These are phyloP conservation scores for Scelioninae gen. 1 DNA, from an alignment of 2,888 invertebrate species.

Conservation along the genomic window DNA sequence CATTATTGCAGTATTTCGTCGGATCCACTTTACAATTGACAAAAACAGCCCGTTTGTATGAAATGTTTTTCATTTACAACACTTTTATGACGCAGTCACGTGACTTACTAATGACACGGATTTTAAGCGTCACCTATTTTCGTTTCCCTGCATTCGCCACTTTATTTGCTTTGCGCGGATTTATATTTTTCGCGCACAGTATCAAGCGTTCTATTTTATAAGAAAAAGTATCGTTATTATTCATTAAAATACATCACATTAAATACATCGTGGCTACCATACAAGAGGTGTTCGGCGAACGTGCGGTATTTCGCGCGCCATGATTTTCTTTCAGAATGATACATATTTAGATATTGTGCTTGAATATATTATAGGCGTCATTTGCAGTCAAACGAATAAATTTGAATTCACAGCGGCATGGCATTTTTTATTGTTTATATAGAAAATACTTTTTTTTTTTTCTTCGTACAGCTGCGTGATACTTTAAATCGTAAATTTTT, in stretches of 20 bases:
- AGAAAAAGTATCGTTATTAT: constrained; percentile 39
- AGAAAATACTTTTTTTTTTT: constrained; percentile 26
- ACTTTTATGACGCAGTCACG: constrained; percentile 3
- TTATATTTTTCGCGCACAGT: background rate
- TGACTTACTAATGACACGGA: constrained; percentile 20
- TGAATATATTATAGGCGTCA: constrained; percentile 35
- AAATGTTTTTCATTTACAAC: constrained; percentile 7
- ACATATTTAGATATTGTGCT: constrained; percentile 46
- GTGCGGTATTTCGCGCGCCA: constrained; percentile 29
- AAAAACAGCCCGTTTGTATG: background rate
- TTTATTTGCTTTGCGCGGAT: constrained; percentile 7
- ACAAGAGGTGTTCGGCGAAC: constrained; percentile 10
- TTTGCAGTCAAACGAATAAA: background rate
- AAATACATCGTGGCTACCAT: background rate
- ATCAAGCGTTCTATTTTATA: constrained; percentile 4
- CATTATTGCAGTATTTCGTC: constrained; percentile 1
- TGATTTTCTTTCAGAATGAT: constrained; percentile 49
- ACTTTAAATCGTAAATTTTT: constrained; percentile 1
- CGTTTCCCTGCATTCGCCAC: background rate
- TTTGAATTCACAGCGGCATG: constrained; percentile 17
- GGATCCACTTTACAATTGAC: constrained; percentile 5
- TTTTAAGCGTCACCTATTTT: constrained; percentile 15
- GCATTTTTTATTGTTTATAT: constrained; percentile 24
- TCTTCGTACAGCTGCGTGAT: constrained; percentile 1
- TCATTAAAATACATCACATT: constrained; percentile 54